Conservation (phyloP, 1,140 invertebrate genomes). For the Druon quercuslanigerum region DNA sequence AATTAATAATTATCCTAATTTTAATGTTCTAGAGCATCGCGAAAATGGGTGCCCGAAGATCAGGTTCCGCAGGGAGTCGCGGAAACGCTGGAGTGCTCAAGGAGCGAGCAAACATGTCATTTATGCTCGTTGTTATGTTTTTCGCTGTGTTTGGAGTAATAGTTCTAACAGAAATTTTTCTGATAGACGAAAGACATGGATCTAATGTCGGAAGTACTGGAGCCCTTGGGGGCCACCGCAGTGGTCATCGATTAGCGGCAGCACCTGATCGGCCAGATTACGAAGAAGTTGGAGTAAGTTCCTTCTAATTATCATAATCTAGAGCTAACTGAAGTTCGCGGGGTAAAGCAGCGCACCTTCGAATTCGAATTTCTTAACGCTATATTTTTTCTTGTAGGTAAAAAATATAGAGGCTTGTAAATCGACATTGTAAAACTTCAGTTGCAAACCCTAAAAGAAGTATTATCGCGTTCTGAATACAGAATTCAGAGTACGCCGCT, state of each 20-base stretch:
- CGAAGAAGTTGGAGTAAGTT: constrained; percentile 73
- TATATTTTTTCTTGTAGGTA: too few species aligned
- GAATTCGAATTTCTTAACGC: too few species aligned
- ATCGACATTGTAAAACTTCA: too few species aligned
- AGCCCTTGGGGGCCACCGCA: constrained; percentile 72
- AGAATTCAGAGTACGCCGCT: too few species aligned
- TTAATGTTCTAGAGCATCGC: constrained; percentile 46
- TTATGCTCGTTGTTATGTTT: constrained; percentile 92
- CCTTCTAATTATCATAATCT: neutral
- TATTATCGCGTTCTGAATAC: too few species aligned
- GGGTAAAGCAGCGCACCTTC: too few species aligned
- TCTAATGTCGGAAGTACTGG: constrained; percentile 68
- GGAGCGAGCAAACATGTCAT: constrained; percentile 89
- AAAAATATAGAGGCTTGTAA: too few species aligned
- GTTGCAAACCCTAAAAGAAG: too few species aligned
- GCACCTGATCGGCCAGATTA: constrained; percentile 73
- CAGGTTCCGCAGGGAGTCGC: constrained; percentile 53
- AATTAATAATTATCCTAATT: neutral
- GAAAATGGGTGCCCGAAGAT: constrained; percentile 67
- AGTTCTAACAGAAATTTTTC: constrained; percentile 87
- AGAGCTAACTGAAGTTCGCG: too few species aligned
- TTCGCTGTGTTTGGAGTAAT: constrained; percentile 91
- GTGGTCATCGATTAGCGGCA: constrained; percentile 65
- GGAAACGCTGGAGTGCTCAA: constrained; percentile 75
- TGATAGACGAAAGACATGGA: constrained; percentile 80